Conservation (phyloP, 2,888 invertebrate species). For the Apotomis turbidana region DNA sequence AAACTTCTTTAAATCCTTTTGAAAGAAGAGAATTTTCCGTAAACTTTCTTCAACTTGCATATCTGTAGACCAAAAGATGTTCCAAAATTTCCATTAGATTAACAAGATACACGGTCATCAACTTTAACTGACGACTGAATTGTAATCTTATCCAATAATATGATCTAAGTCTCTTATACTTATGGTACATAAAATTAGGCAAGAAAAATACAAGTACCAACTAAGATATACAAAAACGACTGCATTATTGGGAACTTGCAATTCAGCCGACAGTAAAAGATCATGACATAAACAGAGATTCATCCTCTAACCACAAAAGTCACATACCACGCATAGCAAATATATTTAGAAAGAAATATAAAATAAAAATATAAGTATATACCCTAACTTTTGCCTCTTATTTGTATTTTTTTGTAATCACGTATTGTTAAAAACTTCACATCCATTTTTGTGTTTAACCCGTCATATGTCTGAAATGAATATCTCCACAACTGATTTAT, state of each 20-base stretch:
- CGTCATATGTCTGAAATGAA: not conserved
- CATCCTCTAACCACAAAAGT: constrained; percentile 50
- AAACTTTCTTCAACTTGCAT: no score
- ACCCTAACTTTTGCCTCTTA: constrained; percentile 17
- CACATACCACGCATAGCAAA: constrained; percentile 29
- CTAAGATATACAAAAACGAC: not conserved
- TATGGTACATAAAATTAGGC: constrained; percentile 1
- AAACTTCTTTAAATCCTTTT: no score
- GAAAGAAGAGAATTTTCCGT: no score
- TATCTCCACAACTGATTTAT: no score
- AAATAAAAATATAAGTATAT: constrained; percentile 11
- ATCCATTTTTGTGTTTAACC: constrained; percentile 13
- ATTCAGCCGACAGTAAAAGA: constrained; percentile 48
- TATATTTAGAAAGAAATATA: constrained; percentile 20
- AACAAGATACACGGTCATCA: constrained; percentile 33
- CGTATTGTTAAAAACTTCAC: constrained; percentile 1
- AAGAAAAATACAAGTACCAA: not conserved
- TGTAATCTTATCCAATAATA: not conserved
- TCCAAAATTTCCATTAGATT: constrained; percentile 22
- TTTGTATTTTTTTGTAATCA: constrained; percentile 4
- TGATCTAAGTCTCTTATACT: constrained; percentile 10
- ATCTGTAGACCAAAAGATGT: constrained; percentile 49
- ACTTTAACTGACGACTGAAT: constrained; percentile 25
- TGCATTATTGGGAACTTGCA: constrained; percentile 47
- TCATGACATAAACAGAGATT: constrained; percentile 62